phyloP scores from a whole-genome alignment of 2,113 vertebrate genomes.

The Tupaia chinensis region DNA sequence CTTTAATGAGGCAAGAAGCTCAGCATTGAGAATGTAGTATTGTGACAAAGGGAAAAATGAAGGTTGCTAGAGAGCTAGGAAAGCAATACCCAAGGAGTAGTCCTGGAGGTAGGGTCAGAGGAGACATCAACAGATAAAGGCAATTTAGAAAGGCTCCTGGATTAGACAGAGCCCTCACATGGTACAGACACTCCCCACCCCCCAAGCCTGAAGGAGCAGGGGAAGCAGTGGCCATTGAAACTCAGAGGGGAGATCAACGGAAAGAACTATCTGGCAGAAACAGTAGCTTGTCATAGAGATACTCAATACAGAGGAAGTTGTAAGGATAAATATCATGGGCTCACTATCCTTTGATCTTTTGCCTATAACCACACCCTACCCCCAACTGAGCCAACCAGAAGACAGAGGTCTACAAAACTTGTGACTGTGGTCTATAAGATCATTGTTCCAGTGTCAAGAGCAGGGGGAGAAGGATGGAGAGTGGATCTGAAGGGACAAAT shows the following conservation, averaged over 20 bases:
- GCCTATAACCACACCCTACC: not conserved
- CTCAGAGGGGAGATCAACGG: not conserved
- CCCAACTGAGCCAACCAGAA: not conserved
- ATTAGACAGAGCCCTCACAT: not conserved
- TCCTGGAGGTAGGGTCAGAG: not conserved
- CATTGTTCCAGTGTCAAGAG: not conserved
- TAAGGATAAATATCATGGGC: not conserved
- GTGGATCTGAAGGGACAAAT: not conserved
- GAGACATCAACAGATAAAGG: not conserved
- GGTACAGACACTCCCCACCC: not conserved
- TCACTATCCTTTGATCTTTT: not conserved
- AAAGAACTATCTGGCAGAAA: not conserved
- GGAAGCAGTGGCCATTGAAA: not conserved
- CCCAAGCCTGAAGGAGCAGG: not conserved
- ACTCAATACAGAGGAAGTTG: not conserved
- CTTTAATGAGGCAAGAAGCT: not conserved
- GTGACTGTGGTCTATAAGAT: not conserved
- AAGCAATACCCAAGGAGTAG: accelerated
- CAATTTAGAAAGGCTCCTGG: not conserved
- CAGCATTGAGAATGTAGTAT: not conserved
- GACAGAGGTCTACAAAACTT: not conserved
- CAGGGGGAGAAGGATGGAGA: not conserved
- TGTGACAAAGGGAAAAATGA: not conserved
- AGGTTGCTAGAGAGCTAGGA: not conserved
- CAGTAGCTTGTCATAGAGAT: not conserved